These are phyloP conservation scores for Drosophila bifasciata DNA, from an alignment of 1,140 invertebrate species.

Conservation along the genomic window DNA sequence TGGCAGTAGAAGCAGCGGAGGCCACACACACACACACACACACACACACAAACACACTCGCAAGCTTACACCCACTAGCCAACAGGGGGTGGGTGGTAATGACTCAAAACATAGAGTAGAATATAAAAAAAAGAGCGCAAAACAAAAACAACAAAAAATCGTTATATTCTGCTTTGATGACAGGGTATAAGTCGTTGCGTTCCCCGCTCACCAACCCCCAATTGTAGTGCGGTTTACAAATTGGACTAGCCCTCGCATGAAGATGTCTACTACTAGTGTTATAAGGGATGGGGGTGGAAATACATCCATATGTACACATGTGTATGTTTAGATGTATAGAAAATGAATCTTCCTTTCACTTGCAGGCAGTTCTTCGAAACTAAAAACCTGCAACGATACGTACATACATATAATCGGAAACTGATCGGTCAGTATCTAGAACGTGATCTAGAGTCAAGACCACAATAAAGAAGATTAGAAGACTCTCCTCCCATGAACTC, in stretches of 20 bases:
- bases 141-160: conserved; percentile 64
- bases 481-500: no score
- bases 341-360: conserved; percentile 15
- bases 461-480: no score
- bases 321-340: conserved; percentile 36
- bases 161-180: conserved; percentile 74
- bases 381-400: no score
- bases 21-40: conserved; percentile 28
- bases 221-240: conserved; percentile 56
- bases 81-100: conserved; percentile 74
- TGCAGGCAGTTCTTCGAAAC: no score
- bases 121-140: conserved; percentile 56
- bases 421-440: no score
- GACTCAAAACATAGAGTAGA: conserved; percentile 76
- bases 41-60: conserved; percentile 30
- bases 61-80: conserved; percentile 21
- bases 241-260: conserved; percentile 38
- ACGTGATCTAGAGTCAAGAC: no score
- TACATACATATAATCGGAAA: no score
- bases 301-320: conserved; percentile 17
- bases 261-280: conserved; percentile 35
- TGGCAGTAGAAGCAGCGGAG: conserved; percentile 16
- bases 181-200: conserved; percentile 51
- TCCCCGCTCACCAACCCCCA: conserved; percentile 29
- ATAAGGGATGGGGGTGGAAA: conserved; percentile 45